These are phyloP conservation scores for Periphyllus acericola DNA, from an alignment of 2,888 invertebrate genomes.

Conservation along the genomic window DNA sequence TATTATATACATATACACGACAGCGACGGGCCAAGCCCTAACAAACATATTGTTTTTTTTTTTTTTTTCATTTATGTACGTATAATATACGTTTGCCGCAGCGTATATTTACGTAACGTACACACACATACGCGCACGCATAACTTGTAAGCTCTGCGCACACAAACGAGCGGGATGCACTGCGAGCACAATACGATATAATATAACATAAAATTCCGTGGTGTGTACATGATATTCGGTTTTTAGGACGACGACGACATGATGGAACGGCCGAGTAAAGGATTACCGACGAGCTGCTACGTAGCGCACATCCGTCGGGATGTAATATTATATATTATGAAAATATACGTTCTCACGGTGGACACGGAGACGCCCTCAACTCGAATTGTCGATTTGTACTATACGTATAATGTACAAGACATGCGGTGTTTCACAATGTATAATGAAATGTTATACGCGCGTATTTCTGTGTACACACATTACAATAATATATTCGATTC, in stretches of 20 bases:
- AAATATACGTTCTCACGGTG: conserved; percentile 27
- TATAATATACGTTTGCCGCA: neutral
- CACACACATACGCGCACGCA: neutral
- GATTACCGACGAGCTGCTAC: conserved; percentile 19
- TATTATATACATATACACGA: neutral
- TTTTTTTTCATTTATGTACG: neutral
- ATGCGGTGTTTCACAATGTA: too few relatives aligned
- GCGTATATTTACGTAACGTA: conserved; percentile 10
- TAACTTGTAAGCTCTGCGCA: neutral
- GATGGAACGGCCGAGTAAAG: conserved; percentile 32
- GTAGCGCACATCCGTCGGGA: conserved; percentile 9
- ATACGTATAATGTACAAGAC: too few relatives aligned
- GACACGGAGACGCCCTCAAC: conserved; percentile 33
- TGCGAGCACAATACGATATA: neutral
- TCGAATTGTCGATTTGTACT: neutral
- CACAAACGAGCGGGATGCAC: neutral
- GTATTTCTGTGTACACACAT: neutral
- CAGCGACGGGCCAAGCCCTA: conserved; percentile 52
- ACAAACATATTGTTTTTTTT: conserved; percentile 56
- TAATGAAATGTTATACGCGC: neutral
- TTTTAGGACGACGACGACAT: neutral
- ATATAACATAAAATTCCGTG: neutral
- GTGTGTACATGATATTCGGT: neutral
- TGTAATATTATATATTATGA: neutral
- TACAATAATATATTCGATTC: neutral